Evolutionary conservation across 2,888 invertebrate species (phyloP).

Genomic region (Lutraria lutraria): DNA sequence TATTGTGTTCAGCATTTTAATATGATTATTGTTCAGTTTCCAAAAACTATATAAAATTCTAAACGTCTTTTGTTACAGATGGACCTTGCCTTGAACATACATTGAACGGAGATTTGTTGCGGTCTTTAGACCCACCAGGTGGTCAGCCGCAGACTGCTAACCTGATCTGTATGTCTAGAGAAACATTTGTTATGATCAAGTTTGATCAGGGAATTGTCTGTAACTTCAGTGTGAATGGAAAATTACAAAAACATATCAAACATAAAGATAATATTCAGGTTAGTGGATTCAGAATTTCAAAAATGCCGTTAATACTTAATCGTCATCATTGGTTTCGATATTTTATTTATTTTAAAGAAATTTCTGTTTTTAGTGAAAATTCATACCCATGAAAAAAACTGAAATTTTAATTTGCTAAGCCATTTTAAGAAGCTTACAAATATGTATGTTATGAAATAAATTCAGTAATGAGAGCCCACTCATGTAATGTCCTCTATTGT

Average conservation of each 20-base stretch:
- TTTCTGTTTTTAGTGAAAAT: background rate
- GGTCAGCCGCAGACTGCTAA: conserved; percentile 90
- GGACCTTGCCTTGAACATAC: conserved; percentile 99
- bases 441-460: no score
- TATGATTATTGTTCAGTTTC: no score
- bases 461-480: no score
- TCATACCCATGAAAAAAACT: background rate
- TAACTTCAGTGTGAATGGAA: conserved; percentile 97
- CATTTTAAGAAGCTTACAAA: no score
- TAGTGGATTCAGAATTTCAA: conserved; percentile 45
- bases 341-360: background rate
- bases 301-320: background rate
- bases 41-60: no score
- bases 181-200: conserved; percentile 97
- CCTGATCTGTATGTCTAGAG: conserved; percentile 97
- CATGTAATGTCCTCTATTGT: background rate
- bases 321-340: background rate
- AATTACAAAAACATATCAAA: conserved; percentile 94
- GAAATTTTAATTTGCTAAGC: no score
- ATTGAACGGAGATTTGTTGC: conserved; percentile 97
- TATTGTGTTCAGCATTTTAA: no score
- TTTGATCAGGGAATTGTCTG: conserved; percentile 96
- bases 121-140: conserved; percentile 94
- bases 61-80: conserved; percentile 90
- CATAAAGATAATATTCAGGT: conserved; percentile 98